Evolutionary conservation across 1,140 invertebrate species (phyloP), one percentile per base, ranked within the genome.

Genomic region (Lordiphosa clarofinis): DNA sequence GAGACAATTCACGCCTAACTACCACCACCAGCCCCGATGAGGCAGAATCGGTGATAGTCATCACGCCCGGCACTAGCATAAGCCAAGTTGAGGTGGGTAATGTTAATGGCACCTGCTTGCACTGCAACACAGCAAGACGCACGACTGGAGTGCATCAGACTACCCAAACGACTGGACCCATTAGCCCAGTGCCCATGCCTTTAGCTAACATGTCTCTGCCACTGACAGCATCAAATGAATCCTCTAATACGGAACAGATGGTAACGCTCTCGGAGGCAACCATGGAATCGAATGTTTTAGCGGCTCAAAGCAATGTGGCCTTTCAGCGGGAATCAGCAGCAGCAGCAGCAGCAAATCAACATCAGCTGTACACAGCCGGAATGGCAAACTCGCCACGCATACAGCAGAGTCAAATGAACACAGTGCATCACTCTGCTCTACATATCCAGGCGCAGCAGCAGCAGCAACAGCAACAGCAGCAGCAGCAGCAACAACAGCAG

Each of bases 131-230:
- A 5, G 64, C 71, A 12, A 69, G 88, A 1, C 78, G 88, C 0
- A 89, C 88, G 4, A 88, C 88, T 4, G 88, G 88, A 6, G 88
- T 89, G 0, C 88, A 89, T 56, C 88, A 89, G 44, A 89, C 88
- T 7, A 89, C 88, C 1, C 88, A 89, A 49, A 89, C 88, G 11
- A 89, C 88, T n/a, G 88, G 88, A 0, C 88, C 88, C 0, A 87
- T 89, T 8, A 89, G 88, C 19, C 88, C 88, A 4, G 71, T 89
- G 24, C 88, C 88, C 12, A 55, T 82, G 7, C 19, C 79, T n/a
- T 44, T 82, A 19, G 47, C 65, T 10, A 28, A 28, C 24, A 40
- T 75, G 44, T 33, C 61, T 5, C 56, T 60, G 6, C 47, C 62
- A 24, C 37, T 52, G 3, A 53, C 52, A 28, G 24, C 24, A 10